phyloP scores from a whole-genome alignment of 2,888 invertebrate genomes.

The Litoditis marina region DNA sequence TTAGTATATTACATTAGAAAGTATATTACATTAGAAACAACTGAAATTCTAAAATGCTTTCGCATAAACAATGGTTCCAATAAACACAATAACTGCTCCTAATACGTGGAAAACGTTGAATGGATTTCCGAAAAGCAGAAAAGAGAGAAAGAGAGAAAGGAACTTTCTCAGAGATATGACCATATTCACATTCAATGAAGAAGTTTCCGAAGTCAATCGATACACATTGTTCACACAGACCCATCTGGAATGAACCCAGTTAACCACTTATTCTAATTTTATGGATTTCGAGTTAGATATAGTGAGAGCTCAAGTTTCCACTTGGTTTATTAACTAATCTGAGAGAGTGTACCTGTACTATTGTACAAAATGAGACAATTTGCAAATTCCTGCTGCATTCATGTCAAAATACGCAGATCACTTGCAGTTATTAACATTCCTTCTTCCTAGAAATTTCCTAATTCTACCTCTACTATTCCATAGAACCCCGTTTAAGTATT shows the following conservation, averaged over 20 bases:
- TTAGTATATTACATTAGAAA: no score
- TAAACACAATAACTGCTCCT: conserved; percentile 83
- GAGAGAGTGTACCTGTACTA: background rate
- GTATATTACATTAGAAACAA: no score
- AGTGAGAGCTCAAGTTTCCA: background rate
- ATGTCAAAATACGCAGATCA: no score
- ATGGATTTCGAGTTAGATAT: background rate
- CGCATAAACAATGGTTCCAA: conserved; percentile 86
- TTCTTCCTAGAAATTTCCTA: no score
- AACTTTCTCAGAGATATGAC: conserved; percentile 93
- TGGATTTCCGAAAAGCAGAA: conserved; percentile 86
- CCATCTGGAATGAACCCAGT: conserved; percentile 68
- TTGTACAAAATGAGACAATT: background rate
- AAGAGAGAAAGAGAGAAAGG: conserved; percentile 85
- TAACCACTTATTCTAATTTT: no score
- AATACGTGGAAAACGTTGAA: conserved; percentile 87
- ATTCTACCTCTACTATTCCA: no score
- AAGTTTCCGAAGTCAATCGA: conserved; percentile 78
- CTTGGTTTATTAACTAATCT: no score
- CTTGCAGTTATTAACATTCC: no score
- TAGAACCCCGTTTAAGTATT: no score
- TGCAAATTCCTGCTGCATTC: no score
- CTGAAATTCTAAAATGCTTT: conserved; percentile 66
- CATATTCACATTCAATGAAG: conserved; percentile 88
- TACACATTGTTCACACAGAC: conserved; percentile 81